Evolutionary conservation across 2,113 vertebrate genomes (phyloP).

Genomic region (Carassius auratus): DNA sequence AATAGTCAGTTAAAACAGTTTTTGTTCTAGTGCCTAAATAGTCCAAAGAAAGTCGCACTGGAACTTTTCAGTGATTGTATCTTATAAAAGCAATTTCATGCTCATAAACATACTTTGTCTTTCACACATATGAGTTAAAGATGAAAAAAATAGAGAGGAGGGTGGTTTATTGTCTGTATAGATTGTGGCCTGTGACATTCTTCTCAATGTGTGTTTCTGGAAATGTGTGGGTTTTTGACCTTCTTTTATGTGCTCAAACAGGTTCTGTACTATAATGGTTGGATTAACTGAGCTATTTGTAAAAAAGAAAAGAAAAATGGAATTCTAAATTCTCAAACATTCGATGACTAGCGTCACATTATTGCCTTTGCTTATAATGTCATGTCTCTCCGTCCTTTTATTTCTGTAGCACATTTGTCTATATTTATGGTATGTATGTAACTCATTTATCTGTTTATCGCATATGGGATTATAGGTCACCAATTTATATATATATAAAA

Average conservation of each 20-base stretch:
- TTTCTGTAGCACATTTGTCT: no score
- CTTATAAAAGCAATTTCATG: no score
- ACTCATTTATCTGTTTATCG: not conserved
- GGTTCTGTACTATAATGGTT: not conserved
- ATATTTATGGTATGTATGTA: no score
- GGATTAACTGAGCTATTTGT: conserved; percentile 13
- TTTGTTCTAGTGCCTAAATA: no score
- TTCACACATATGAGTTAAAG: not conserved
- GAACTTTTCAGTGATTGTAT: no score
- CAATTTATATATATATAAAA: not conserved
- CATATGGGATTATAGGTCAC: not conserved
- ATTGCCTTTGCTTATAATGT: not conserved
- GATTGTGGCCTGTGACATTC: not conserved
- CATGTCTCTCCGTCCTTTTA: not conserved
- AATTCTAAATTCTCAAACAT: not conserved
- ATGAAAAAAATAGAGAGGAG: not conserved
- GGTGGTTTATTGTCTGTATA: not conserved
- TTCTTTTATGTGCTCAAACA: not conserved
- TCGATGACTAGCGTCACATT: not conserved
- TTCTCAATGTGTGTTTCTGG: not conserved
- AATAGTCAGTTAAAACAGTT: no score
- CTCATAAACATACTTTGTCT: no score
- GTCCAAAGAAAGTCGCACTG: no score
- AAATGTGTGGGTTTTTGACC: not conserved
- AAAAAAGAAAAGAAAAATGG: not conserved